Conservation (phyloP, 2,888 invertebrate genomes). For the Dioctria linearis region DNA sequence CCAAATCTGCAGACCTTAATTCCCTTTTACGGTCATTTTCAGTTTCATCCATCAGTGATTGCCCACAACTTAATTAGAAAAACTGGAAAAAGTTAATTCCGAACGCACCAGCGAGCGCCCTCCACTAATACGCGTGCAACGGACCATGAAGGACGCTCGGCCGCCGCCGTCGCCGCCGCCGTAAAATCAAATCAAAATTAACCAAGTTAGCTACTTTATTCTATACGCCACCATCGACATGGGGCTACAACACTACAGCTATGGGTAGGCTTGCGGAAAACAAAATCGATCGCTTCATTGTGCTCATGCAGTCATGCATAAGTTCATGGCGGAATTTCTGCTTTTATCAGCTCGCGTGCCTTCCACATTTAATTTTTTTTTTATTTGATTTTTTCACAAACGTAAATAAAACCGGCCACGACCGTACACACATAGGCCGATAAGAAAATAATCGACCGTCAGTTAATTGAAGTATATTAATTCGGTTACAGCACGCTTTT, state of each 20-base stretch:
- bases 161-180: constrained; percentile 3
- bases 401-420: constrained; percentile 41
- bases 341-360: constrained; percentile 44
- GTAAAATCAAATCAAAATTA: constrained; percentile 20
- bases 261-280: background rate
- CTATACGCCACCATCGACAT: background rate
- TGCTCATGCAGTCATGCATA: constrained; percentile 1
- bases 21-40: constrained; percentile 53
- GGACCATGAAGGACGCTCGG: constrained; percentile 38
- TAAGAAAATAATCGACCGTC: constrained; percentile 46
- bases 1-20: constrained; percentile 51
- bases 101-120: constrained; percentile 53
- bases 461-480: constrained; percentile 47
- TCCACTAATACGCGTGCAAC: constrained; percentile 35
- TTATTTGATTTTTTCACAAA: constrained; percentile 13
- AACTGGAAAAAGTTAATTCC: constrained; percentile 39
- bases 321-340: constrained; percentile 34
- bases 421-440: constrained; percentile 22
- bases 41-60: constrained; percentile 50
- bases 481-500: constrained; percentile 14
- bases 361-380: background rate
- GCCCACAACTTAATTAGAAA: constrained; percentile 50
- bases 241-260: constrained; percentile 19
- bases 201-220: too few relatives aligned
- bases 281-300: constrained; percentile 5